Evolutionary conservation across 2,888 invertebrate species (phyloP), one percentile per base, ranked within the genome.

Genomic region (Polydrusus tereticollis): DNA sequence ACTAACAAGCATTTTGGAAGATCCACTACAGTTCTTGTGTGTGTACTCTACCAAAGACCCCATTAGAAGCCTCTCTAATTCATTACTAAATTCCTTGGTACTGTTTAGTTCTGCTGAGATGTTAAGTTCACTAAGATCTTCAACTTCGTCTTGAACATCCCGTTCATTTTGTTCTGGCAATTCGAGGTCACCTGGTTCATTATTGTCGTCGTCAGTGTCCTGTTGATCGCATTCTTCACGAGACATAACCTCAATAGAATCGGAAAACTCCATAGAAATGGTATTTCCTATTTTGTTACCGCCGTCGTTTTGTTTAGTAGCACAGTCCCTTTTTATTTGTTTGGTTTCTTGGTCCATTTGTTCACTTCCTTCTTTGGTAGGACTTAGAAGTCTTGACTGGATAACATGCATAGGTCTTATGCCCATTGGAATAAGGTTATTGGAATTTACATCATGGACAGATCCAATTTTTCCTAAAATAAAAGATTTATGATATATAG

Each of bases 1-100:
- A 6, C 78, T 72, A 6, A 79, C 76, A 18, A 79, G 55, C 7
- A 75, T 66, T 50, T 75, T 76, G 0, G 72, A 66, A 23, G 73
- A 65, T 14, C 72, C 65, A 0, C 69, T 63, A 29, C 75, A 77
- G 21, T 74, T 74, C 33, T 68, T 45, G 36, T 77, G 74, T n/a
- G 66, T 63, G 21, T 77, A 77, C 10, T 75, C 77, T 26, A 79
- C 68, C 33, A 74, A 58, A 16, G 73, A 76, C 20, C 69, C 60
- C 41, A 74, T 73, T 33, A 76, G 67, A 64, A 76, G 69, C n/a
- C 59, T 67, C 50, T 77, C 75, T 8, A 74, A 43, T 29, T 74
- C 68, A 18, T 62, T 69, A 4, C 57, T 65, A 16, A 21, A 10
- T n/a, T 16, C 10, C 16, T 12, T 20, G 36, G 36, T 36, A n/a